Conservation (phyloP, 2,797 vertebrate genomes). For the Mastacembelus armatus region DNA sequence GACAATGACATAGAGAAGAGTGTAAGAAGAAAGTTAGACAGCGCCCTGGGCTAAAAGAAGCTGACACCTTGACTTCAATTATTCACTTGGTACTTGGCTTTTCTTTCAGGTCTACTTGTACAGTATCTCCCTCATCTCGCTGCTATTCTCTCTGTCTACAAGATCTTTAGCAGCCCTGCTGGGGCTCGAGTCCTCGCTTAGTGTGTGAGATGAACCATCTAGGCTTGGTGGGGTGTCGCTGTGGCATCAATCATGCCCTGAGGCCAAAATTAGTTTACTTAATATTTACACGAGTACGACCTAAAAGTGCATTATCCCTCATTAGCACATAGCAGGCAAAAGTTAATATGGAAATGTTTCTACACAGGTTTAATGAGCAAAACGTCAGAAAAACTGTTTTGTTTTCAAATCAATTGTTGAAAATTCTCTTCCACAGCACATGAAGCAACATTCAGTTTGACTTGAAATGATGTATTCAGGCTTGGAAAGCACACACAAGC, state of each 20-base stretch:
- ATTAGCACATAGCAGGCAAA: constrained; percentile 37
- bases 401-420: constrained; percentile 16
- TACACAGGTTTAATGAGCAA: constrained; percentile 4
- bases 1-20: constrained; percentile 11
- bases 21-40: constrained; percentile 45
- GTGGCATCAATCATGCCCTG: constrained; percentile 20
- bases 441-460: background rate
- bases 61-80: constrained; percentile 69
- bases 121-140: constrained; percentile 5
- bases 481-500: too few species aligned
- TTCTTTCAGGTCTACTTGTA: constrained; percentile 43
- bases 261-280: constrained; percentile 27
- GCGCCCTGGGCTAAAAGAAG: constrained; percentile 58
- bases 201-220: constrained; percentile 10
- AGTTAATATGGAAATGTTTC: constrained; percentile 19
- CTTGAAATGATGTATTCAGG: background rate
- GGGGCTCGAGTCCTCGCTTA: background rate
- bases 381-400: background rate
- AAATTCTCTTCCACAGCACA: constrained; percentile 3
- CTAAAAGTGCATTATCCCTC: constrained; percentile 31
- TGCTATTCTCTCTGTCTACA: constrained; percentile 9
- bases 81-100: constrained; percentile 66
- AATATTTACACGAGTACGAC: constrained; percentile 31
- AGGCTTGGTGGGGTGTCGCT: constrained; percentile 25
- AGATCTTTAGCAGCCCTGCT: constrained; percentile 21